These are phyloP conservation scores for Cremastinae sp. DNA, from an alignment of 2,888 invertebrate genomes.

Conservation along the genomic window DNA sequence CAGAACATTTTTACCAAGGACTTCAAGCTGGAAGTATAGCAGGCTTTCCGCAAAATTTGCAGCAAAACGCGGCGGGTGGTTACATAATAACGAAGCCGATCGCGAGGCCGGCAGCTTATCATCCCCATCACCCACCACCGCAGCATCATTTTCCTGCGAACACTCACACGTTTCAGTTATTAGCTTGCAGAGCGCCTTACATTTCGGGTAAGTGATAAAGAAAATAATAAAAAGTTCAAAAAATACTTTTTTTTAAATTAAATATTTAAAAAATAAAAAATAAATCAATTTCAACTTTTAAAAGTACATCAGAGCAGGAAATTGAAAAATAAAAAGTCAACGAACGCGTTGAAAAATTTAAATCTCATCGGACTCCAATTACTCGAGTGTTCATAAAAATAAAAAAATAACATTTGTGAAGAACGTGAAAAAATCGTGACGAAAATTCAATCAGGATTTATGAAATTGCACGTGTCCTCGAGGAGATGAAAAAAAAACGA, in stretches of 20 bases:
- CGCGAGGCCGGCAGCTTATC: conserved; percentile 86
- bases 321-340: conserved; percentile 13
- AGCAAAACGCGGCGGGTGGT: conserved; percentile 79
- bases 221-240: neutral
- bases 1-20: conserved; percentile 77
- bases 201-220: conserved; percentile 84
- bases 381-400: neutral
- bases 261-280: neutral
- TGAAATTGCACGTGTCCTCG: neutral
- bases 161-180: conserved; percentile 84
- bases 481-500: conserved; percentile 13
- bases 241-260: too few relatives aligned
- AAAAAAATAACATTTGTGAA: neutral
- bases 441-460: neutral
- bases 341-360: neutral
- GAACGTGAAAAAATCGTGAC: too few relatives aligned
- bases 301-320: too few relatives aligned
- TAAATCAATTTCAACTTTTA: too few relatives aligned
- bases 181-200: conserved; percentile 92
- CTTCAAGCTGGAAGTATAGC: conserved; percentile 75
- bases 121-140: conserved; percentile 84
- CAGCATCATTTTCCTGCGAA: conserved; percentile 77
- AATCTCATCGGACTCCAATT: neutral
- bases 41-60: conserved; percentile 76
- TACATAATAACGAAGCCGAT: conserved; percentile 91